Conservation (phyloP, 2,797 vertebrate genomes). For the Syndactyla subalaris region DNA sequence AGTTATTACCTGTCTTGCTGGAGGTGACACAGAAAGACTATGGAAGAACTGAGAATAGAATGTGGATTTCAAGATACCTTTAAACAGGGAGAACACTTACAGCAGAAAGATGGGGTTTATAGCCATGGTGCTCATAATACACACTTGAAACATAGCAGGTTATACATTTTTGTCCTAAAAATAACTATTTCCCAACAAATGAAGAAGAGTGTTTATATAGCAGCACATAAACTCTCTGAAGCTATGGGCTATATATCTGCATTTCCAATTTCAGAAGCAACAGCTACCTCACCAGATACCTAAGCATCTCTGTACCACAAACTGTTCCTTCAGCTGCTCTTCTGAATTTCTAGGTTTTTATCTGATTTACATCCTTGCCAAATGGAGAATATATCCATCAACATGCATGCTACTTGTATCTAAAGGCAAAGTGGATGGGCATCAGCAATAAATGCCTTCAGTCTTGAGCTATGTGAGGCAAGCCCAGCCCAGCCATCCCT, state of each 20-base stretch:
- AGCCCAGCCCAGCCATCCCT: neutral
- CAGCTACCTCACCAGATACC: neutral
- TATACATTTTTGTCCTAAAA: neutral
- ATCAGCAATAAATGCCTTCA: neutral
- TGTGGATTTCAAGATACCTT: neutral
- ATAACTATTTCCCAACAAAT: neutral
- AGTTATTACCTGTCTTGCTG: neutral
- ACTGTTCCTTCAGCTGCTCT: neutral
- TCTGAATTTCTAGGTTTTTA: neutral
- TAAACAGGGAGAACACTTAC: neutral
- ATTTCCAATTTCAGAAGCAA: neutral
- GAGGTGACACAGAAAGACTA: neutral
- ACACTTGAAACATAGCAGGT: neutral
- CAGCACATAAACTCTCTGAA: neutral
- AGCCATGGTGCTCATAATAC: neutral
- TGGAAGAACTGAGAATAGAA: neutral
- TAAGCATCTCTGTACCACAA: neutral
- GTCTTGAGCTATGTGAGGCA: neutral
- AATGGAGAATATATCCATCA: neutral
- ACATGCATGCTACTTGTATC: neutral
- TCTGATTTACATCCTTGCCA: neutral
- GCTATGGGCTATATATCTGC: neutral
- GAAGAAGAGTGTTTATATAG: neutral
- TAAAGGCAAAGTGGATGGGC: neutral
- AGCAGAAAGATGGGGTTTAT: neutral